Conservation (phyloP, 2,797 vertebrate species). For the Argya squamiceps region DNA sequence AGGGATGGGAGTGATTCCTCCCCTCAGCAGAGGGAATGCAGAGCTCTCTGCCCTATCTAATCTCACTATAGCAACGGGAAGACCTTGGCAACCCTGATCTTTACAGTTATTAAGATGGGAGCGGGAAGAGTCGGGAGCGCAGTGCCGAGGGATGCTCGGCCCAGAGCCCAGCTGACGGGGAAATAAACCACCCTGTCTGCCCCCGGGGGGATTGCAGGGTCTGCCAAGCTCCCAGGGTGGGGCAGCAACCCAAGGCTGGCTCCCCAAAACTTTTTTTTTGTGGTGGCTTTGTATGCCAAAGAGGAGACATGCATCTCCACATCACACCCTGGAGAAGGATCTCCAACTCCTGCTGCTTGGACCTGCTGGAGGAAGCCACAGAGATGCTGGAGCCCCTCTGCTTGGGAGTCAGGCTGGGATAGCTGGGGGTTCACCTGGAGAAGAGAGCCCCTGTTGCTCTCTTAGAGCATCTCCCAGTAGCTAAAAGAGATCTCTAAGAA, state of each 20-base stretch:
- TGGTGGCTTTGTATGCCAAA: not conserved
- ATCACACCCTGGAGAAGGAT: not conserved
- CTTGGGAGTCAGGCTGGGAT: not conserved
- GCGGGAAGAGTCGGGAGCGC: conserved; percentile 37
- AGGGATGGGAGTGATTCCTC: conserved; percentile 43
- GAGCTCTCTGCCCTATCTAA: conserved; percentile 60
- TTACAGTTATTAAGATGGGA: conserved; percentile 67
- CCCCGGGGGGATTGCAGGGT: fast-evolving
- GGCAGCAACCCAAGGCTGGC: not conserved
- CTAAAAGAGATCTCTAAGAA: not conserved
- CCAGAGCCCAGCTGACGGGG: not conserved
- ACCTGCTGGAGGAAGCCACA: fast-evolving
- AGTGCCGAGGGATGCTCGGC: not conserved
- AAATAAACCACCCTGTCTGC: not conserved
- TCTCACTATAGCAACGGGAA: conserved; percentile 80
- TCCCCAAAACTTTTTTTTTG: not conserved
- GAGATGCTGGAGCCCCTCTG: not conserved
- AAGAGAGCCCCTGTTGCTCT: not conserved
- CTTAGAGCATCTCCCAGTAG: not conserved
- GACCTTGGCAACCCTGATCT: conserved; percentile 74
- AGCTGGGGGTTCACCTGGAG: not conserved
- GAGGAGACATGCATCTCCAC: not conserved
- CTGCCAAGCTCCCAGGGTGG: not conserved
- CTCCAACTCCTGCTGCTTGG: not conserved
- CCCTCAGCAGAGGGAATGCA: conserved; percentile 59